Conservation (phyloP, 1,140 invertebrate species). For the Drosophila sproati region DNA sequence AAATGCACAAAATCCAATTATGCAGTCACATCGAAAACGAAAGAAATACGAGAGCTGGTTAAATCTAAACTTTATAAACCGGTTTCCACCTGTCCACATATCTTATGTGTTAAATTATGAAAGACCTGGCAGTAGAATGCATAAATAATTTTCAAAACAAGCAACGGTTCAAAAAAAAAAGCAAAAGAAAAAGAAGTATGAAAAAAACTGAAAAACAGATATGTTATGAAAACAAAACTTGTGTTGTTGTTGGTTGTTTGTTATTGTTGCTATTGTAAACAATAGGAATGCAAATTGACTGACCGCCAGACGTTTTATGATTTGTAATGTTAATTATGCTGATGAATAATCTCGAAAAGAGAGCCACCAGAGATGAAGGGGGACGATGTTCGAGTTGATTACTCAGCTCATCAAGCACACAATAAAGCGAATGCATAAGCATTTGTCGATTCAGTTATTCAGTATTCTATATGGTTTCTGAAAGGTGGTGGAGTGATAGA, state of each 20-base stretch:
- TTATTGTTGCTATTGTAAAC: slow-evolving; percentile 40
- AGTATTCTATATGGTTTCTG: slow-evolving; percentile 1
- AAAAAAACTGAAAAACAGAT: slow-evolving; percentile 35
- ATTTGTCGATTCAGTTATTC: slow-evolving; percentile 9
- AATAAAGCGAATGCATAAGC: slow-evolving; percentile 63
- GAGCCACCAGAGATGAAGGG: slow-evolving; percentile 2
- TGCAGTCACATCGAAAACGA: slow-evolving; percentile 27
- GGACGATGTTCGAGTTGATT: slow-evolving; percentile 41
- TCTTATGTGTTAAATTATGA: slow-evolving; percentile 57
- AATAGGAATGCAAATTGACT: slow-evolving; percentile 70
- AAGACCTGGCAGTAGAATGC: slow-evolving; percentile 66
- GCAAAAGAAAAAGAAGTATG: too few species aligned
- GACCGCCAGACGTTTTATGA: slow-evolving; percentile 62
- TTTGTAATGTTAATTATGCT: slow-evolving; percentile 80
- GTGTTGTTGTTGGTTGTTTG: slow-evolving; percentile 14
- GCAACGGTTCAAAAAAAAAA: slow-evolving; percentile 19
- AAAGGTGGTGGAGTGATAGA: neutral
- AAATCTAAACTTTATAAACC: slow-evolving; percentile 39
- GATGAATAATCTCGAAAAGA: slow-evolving; percentile 38
- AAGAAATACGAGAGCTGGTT: slow-evolving; percentile 6
- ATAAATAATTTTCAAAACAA: slow-evolving; percentile 62
- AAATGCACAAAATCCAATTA: slow-evolving; percentile 56
- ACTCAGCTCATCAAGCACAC: slow-evolving; percentile 63
- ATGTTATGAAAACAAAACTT: slow-evolving; percentile 38
- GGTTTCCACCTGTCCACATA: slow-evolving; percentile 60